Base-by-base conservation (phyloP, 2,888 invertebrate species). In the Trachelus stipa region DNA sequence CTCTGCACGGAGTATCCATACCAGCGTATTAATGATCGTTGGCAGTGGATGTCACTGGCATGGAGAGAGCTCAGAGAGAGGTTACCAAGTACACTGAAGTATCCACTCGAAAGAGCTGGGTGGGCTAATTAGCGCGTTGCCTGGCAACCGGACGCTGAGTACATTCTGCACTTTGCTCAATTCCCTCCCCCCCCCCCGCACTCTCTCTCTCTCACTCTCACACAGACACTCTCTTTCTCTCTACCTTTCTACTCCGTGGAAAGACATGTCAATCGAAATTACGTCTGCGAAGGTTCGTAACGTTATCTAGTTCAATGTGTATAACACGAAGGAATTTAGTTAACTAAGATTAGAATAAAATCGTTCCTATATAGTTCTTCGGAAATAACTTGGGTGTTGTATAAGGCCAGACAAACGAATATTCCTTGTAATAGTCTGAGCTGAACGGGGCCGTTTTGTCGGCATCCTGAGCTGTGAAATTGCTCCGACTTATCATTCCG, bases 51-150 rank as follows among this genome's bases (percentile, higher is more conserved):
- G 56, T 56, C 56, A 56, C 56, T 56, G 23, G 56, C 56, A 56
- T 9, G 56, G 82, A 84, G 82, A 85, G 88, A 87, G 87, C 81
- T 79, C 83, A 81, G 83, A 84, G 82, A 85, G 88, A 87, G 87
- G 87, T 86, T 90, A 88, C 86, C 87, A 88, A 90, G 89, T 88
- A 90, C 89, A 84, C 87, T 91, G 87, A 88, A 91, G 91, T 91
- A 89, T 88, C 91, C 90, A 90, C 91, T 91, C 88, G 84, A 91
- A 89, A 90, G 90, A 90, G 90, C 89, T 88, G 90, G 89, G 88
- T 90, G 90, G 90, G 90, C 91, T 91, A 91, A 91, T 91, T 91
- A 91, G 90, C 89, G 87, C 88, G 91, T 91, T 91, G 91, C 91
- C 87, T 87, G 87, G 91, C 88, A 90, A 91, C 91, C 87, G 85